Base-by-base conservation (phyloP, 2,797 vertebrate species). In the Rhynchonycteris naso region DNA sequence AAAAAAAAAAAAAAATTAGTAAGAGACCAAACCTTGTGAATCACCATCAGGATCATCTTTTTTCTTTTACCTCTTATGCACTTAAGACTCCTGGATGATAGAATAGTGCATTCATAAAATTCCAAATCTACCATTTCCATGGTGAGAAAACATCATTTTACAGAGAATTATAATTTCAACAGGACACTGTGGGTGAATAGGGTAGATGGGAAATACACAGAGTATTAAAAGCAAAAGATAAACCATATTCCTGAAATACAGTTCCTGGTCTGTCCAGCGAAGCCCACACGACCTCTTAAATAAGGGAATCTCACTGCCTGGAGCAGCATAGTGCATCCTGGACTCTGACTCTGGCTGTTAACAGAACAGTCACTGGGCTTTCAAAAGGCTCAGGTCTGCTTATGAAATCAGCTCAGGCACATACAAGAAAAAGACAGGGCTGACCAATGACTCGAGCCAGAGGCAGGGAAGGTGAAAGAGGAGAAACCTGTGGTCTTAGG, bases 171-270 rank as follows among this genome's bases (percentile, higher is more conserved):
- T 33, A 50, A 94, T 78, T 95, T 96, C 88, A 88, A 35, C 68
- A 52, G 54, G 92, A 76, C 81, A 90, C n/a, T 38, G 6, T 0
- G 50, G 84, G 68, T 95, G 16, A 95, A 74, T 88, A 92, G 81
- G 79, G 88, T 38, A 81, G 95, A 88, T 28, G 78, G 90, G 68
- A 88, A 96, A 95, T 76, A 97, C 95, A 97, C 0, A 87, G 76
- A 95, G 76, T 81, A 84, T 93, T 88, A 96, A 97, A 97, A 85
- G 75, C 28, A 28, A 88, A 95, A 86, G 91, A 28, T 13, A 97
- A 97, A 97, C 90, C 56, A 52, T 83, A 76, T 94, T 65, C 90
- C 50, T 93, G 43, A 95, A 82, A 80, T 89, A 95, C 5, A 78
- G 50, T 50, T 85, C 58, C 18, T 0, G 89, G 6, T 90, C 75